Conservation (phyloP, 2,113 vertebrate genomes). For the Nesoenas mayeri region DNA sequence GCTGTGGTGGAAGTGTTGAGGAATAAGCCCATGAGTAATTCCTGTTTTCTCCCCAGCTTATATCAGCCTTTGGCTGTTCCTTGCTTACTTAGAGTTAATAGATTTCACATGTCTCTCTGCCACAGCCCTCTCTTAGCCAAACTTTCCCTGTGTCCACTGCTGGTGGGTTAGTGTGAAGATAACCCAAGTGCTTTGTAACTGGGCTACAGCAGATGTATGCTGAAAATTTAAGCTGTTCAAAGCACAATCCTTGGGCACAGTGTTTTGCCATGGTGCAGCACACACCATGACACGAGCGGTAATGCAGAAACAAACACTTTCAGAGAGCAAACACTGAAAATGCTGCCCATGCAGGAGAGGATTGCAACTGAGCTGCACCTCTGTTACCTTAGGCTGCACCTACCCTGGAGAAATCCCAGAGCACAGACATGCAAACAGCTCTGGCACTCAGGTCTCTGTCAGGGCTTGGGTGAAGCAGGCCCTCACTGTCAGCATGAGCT, state of each 20-base stretch:
- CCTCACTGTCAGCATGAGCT: not conserved
- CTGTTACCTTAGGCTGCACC: fast-evolving
- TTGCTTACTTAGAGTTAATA: not conserved
- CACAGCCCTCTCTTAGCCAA: not conserved
- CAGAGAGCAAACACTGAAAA: not conserved
- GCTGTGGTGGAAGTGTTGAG: not conserved
- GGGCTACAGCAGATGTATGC: not conserved
- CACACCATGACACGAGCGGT: fast-evolving
- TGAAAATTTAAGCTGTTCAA: fast-evolving
- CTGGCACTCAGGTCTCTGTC: not conserved
- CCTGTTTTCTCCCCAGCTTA: not conserved
- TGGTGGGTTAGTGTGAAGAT: fast-evolving
- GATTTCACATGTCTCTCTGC: not conserved
- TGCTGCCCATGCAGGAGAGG: not conserved
- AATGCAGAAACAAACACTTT: not conserved
- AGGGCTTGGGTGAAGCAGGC: not conserved
- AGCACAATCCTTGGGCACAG: not conserved
- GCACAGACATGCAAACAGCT: not conserved
- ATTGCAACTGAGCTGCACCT: not conserved
- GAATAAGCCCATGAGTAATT: not conserved
- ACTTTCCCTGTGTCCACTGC: fast-evolving
- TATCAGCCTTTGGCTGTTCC: not conserved
- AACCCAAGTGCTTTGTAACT: fast-evolving
- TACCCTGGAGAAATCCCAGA: not conserved
- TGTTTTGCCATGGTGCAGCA: not conserved